Evolutionary conservation across 2,113 vertebrate genomes (phyloP), one percentile per base, ranked within the genome.

Genomic region (Heterochromis multidens): DNA sequence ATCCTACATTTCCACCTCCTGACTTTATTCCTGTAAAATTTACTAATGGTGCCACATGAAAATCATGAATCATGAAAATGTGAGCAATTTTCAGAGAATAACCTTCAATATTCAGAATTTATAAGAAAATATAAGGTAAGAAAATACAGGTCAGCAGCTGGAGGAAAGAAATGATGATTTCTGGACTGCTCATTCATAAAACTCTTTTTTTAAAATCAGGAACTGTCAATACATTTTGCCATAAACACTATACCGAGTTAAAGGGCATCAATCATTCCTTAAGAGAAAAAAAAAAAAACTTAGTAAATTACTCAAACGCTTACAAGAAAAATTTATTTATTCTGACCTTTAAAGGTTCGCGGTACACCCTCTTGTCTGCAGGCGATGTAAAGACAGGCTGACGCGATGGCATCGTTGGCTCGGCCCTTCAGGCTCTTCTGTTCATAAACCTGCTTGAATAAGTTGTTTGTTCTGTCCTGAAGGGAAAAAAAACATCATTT

Each of bases 401-500:
- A 99, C 78, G 99, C 98, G 77, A 99, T 99, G 63, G 98, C 99
- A 80, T 99, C 99, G 35, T 99, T 99, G 94, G 97, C 97, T 95
- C 99, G 96, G 19, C 99, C 99, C 93, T 99, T 99, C 88, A 99
- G 96, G 94, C 98, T 99, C 95, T 99, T 99, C 92, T 99, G 99
- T 89, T 99, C 99, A 89, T 99, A 99, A 60, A 99, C 99, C 96
- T 99, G 99, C 93, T 99, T 99, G 96, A 99, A 99, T 95, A 99
- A 96, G 96, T 99, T 99, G 97, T 99, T 99, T 92, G 99, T 99
- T 96, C 99, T 97, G 97, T 99, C 99, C 99, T 99, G 96, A 56
- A n/a, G 74, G 6, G 61, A 80, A 17, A 49, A 9, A 3, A 16
- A 40, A 25, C 37, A n/a, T 78, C 57, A 59, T 43, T 67, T 72